Evolutionary conservation across 2,113 vertebrate species (phyloP).

Genomic region (Chaetops frenatus): DNA sequence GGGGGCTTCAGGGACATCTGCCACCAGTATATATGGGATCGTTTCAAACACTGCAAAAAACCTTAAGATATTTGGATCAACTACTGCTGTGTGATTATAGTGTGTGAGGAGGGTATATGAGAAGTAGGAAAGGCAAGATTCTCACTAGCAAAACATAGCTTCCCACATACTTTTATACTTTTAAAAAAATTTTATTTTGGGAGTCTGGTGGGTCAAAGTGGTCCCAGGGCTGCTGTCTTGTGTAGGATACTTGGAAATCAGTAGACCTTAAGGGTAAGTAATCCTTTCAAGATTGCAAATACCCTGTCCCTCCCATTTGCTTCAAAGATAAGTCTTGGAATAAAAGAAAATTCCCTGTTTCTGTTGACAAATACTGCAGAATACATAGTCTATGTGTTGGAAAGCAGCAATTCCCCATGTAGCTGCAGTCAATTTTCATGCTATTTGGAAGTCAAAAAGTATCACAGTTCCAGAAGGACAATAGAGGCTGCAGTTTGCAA

Average conservation of each 20-base stretch:
- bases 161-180: not conserved
- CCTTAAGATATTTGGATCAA: not conserved
- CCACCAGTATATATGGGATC: not conserved
- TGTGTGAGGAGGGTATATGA: not conserved
- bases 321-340: not conserved
- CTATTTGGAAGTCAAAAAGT: not conserved
- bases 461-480: not conserved
- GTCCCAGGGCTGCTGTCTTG: not conserved
- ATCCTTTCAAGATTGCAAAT: not conserved
- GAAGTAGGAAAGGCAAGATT: not conserved
- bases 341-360: not conserved
- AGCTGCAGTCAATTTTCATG: not conserved
- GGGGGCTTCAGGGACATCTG: not conserved
- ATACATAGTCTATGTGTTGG: not conserved
- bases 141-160: not conserved
- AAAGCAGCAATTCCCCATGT: not conserved
- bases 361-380: not conserved
- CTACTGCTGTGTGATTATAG: not conserved
- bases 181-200: not conserved
- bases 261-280: not conserved
- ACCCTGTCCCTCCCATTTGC: not conserved
- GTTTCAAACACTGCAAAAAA: not conserved
- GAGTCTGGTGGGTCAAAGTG: not conserved
- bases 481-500: not conserved
- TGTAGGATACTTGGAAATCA: not conserved